Percentiles rank a stretch among this genome's conserved stretches.
phyloP scores from a whole-genome alignment of 1,140 invertebrate species.

The Paramacrobiotus metropolitanus region DNA sequence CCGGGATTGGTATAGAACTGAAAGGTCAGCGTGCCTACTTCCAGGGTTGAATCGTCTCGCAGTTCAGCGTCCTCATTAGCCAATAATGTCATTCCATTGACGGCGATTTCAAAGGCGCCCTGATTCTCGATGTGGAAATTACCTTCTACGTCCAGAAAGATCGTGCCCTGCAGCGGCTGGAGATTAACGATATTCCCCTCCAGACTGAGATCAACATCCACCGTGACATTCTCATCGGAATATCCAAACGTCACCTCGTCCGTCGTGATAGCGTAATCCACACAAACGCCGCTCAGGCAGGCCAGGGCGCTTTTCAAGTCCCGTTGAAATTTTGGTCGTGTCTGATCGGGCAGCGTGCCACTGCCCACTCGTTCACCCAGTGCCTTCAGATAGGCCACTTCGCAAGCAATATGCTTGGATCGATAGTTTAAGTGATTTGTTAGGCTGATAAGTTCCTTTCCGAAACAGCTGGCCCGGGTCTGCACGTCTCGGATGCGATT shows the following conservation, averaged over 20 bases:
- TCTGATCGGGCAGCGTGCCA: not conserved
- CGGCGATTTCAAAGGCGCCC: not conserved
- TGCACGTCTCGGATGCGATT: not conserved
- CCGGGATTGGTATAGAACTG: not conserved
- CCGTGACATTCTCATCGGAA: conserved; percentile 5
- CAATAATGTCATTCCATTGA: not conserved
- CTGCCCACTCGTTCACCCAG: not conserved
- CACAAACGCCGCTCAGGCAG: not conserved
- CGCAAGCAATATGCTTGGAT: not conserved
- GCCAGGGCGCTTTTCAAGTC: not conserved
- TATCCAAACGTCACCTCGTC: not conserved
- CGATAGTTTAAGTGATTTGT: not conserved
- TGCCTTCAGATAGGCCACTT: not conserved
- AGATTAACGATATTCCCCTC: conserved; percentile 3
- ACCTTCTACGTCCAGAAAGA: not conserved
- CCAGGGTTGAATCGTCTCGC: not conserved
- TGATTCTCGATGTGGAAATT: not conserved
- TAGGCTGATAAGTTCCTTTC: not conserved
- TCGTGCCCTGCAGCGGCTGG: not conserved
- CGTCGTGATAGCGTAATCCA: not conserved
- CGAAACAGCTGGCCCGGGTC: not conserved
- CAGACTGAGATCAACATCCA: not conserved
- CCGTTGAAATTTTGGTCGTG: not conserved
- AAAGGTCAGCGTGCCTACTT: not conserved
- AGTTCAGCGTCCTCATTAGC: not conserved